phyloP scores from a whole-genome alignment of 2,888 invertebrate genomes.

The Germaria angustata region DNA sequence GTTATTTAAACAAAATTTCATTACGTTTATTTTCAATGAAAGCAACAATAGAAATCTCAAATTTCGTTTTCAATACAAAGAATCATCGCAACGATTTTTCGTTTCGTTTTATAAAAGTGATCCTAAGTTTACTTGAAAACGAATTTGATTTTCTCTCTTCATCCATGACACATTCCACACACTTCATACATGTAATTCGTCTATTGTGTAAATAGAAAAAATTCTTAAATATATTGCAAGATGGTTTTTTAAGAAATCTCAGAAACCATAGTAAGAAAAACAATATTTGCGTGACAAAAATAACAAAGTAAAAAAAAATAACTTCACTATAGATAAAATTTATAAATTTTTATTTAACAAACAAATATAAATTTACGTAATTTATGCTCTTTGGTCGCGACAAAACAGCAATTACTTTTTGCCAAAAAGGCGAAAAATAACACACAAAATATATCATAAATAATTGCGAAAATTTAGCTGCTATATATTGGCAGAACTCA shows the following conservation, averaged over 20 bases:
- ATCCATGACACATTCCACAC: neutral
- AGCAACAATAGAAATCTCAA: too few relatives aligned
- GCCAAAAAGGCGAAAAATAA: neutral
- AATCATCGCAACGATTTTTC: too few relatives aligned
- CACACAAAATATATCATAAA: neutral
- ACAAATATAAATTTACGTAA: conserved; percentile 41
- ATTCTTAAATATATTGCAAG: neutral
- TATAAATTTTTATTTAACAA: conserved; percentile 17
- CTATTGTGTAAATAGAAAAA: neutral
- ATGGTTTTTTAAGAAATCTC: neutral
- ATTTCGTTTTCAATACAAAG: too few relatives aligned
- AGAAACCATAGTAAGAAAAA: conserved; percentile 11
- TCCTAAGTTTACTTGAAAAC: too few relatives aligned
- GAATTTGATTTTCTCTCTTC: too few relatives aligned
- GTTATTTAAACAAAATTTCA: too few relatives aligned
- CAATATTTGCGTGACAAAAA: conserved; percentile 41
- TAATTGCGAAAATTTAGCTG: conserved; percentile 20
- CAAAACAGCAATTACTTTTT: conserved; percentile 39
- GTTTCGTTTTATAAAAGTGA: too few relatives aligned
- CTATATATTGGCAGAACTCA: neutral
- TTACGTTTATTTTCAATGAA: too few relatives aligned
- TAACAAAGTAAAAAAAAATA: conserved; percentile 22
- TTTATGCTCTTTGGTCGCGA: conserved; percentile 39
- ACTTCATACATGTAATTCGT: too few relatives aligned
- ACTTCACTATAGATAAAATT: too few relatives aligned